Percentiles rank a stretch among this genome's conserved stretches.
phyloP scores from a whole-genome alignment of 2,113 vertebrate species.

The Psettodes erumei region DNA sequence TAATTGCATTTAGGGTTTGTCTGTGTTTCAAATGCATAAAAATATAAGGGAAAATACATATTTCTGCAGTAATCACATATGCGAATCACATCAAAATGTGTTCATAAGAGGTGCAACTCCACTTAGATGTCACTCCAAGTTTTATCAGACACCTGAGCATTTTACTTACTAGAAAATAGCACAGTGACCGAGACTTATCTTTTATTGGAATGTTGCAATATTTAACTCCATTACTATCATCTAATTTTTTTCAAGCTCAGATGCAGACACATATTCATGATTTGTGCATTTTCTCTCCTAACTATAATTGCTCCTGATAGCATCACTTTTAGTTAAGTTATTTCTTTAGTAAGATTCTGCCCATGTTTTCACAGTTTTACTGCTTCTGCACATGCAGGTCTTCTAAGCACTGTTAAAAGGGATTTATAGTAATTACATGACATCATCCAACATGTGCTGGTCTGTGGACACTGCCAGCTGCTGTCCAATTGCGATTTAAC shows the following conservation, averaged over 20 bases:
- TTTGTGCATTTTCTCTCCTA: neutral
- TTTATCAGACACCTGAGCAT: neutral
- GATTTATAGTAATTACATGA: constrained; percentile 24
- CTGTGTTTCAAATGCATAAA: neutral
- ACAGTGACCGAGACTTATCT: neutral
- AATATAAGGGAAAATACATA: neutral
- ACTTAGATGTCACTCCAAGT: neutral
- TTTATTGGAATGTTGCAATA: neutral
- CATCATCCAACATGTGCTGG: constrained; percentile 6
- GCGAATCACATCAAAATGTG: too few relatives aligned
- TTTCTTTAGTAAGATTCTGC: neutral
- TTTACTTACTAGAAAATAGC: neutral
- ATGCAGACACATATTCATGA: neutral
- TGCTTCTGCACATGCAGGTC: neutral
- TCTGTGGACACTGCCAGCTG: constrained; percentile 16
- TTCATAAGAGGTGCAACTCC: neutral
- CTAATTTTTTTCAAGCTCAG: neutral
- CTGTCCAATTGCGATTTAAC: neutral
- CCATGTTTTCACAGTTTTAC: neutral
- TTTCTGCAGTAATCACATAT: too few relatives aligned
- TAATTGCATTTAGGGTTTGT: neutral
- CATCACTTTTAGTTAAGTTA: neutral
- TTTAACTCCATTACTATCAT: neutral
- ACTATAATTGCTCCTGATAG: neutral
- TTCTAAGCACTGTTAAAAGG: constrained; percentile 15